Conservation (phyloP, 2,797 vertebrate species). For the Pseudotriccus pelzelni region DNA sequence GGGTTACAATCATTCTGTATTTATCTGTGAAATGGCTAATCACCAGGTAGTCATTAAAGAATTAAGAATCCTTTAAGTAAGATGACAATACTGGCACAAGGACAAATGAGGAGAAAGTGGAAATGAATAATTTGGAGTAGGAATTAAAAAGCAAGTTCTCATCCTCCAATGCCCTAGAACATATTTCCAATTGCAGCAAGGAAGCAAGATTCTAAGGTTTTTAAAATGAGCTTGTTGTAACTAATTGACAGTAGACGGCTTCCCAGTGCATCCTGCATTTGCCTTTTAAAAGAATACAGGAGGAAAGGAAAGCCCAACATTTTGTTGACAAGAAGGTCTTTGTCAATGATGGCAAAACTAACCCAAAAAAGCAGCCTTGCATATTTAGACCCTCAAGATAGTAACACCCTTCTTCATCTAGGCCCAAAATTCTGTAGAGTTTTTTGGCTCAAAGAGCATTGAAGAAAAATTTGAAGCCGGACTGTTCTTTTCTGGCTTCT, state of each 20-base stretch:
- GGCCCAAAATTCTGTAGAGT: neutral
- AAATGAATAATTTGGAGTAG: neutral
- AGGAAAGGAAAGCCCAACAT: neutral
- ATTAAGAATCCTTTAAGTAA: neutral
- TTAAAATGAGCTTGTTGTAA: neutral
- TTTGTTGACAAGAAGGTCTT: neutral
- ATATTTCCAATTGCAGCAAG: neutral
- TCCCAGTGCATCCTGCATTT: neutral
- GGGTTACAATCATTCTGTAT: rapidly evolving
- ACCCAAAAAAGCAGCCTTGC: neutral
- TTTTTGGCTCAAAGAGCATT: neutral
- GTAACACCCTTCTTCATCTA: neutral
- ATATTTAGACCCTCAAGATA: neutral
- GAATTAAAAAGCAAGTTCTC: neutral
- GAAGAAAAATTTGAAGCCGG: neutral
- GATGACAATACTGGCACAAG: neutral
- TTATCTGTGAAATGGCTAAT: neutral
- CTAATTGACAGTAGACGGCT: neutral
- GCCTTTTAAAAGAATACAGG: neutral
- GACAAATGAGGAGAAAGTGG: neutral
- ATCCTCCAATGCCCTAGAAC: neutral
- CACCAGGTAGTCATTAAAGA: conserved; percentile 7
- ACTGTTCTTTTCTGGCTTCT: neutral
- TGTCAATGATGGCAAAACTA: neutral
- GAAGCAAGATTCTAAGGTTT: neutral